These are phyloP conservation scores for Erpobdella octoculata DNA, from an alignment of 2,888 invertebrate genomes.

Conservation along the genomic window DNA sequence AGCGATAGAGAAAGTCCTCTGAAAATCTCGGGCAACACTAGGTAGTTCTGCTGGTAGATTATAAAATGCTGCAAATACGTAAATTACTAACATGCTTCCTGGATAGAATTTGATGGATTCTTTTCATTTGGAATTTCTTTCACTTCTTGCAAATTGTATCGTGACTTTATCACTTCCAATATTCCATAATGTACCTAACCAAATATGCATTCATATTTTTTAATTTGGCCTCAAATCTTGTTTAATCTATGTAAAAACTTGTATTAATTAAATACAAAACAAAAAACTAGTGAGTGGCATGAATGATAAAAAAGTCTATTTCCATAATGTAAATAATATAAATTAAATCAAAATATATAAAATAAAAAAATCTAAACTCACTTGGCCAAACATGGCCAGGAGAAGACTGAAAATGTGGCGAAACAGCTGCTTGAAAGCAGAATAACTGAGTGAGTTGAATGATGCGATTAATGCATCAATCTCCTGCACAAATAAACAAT, in stretches of 20 bases:
- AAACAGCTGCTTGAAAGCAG: slow-evolving; percentile 16
- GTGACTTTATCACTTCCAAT: background rate
- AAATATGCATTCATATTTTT: background rate
- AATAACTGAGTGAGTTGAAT: slow-evolving; percentile 21
- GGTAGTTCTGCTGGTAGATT: too few species aligned
- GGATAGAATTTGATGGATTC: too few species aligned
- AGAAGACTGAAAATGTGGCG: slow-evolving; percentile 17
- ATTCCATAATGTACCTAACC: background rate
- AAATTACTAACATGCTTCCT: too few species aligned
- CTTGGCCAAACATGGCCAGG: background rate
- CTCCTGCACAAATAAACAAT: slow-evolving; percentile 23
- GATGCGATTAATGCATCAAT: slow-evolving; percentile 17
- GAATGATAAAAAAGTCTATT: background rate
- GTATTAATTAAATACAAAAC: too few species aligned
- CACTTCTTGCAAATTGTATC: slow-evolving; percentile 1
- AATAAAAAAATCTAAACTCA: too few species aligned
- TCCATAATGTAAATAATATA: background rate
- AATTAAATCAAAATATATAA: background rate
- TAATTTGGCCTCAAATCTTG: too few species aligned
- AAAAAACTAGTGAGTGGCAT: background rate
- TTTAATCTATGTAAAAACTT: too few species aligned
- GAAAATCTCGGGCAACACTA: too few species aligned
- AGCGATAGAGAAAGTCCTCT: too few species aligned
- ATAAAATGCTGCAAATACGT: too few species aligned
- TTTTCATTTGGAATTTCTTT: too few species aligned